Conservation (phyloP, 2,797 vertebrate species). For the Acomys russatus region DNA sequence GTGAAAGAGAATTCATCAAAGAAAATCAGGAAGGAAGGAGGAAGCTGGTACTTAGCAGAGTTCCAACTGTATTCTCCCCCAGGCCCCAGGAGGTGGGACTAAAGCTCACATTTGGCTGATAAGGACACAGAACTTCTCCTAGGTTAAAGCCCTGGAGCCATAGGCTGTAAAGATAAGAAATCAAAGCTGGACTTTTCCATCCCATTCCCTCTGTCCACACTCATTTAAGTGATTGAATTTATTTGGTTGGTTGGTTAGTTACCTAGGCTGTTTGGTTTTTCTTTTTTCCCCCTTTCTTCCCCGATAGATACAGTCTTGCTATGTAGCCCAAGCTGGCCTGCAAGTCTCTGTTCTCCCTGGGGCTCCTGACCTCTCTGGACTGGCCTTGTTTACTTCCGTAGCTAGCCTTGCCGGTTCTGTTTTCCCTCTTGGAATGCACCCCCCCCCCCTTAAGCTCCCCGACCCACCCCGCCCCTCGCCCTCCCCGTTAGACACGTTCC, state of each 20-base stretch:
- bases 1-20: background rate
- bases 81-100: background rate
- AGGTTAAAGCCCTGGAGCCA: background rate
- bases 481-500: background rate
- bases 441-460: too few species aligned
- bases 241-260: background rate
- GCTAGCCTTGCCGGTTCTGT: background rate
- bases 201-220: background rate
- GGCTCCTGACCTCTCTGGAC: background rate
- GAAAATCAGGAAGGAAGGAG: background rate
- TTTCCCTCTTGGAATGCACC: too few species aligned
- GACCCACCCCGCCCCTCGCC: too few species aligned
- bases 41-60: background rate
- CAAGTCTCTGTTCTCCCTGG: background rate
- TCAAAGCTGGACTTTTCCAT: background rate
- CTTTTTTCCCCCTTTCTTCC: too few species aligned
- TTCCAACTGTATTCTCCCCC: background rate
- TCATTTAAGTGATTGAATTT: background rate
- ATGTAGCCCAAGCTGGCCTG: background rate
- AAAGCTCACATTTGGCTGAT: background rate
- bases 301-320: background rate
- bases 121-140: background rate
- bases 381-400: background rate
- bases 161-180: conserved; percentile 30
- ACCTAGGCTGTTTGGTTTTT: too few species aligned